These are phyloP conservation scores for Cephus runcator DNA, from an alignment of 2,888 invertebrate species.

Conservation along the genomic window DNA sequence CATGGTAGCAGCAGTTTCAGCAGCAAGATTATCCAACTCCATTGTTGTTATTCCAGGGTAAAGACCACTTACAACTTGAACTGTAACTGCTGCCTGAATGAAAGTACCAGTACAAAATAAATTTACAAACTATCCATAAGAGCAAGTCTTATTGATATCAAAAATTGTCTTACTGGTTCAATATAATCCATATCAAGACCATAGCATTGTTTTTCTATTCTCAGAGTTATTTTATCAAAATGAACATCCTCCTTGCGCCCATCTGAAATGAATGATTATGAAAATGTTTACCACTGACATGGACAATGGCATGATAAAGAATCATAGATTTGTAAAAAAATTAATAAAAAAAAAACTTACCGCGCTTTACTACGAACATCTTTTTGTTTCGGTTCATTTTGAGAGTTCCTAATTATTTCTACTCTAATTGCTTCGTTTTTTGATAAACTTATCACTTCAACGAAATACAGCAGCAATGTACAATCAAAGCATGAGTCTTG, in stretches of 20 bases:
- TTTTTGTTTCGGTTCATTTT: background rate
- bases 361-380: background rate
- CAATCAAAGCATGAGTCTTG: background rate
- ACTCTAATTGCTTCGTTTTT: conserved; percentile 6
- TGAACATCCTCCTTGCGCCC: conserved; percentile 92
- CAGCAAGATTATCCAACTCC: conserved; percentile 96
- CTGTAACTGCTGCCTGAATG: conserved; percentile 79
- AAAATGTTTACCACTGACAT: conserved; percentile 41
- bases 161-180: conserved; percentile 82
- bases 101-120: background rate
- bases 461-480: background rate
- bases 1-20: conserved; percentile 97
- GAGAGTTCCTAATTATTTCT: background rate
- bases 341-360: background rate
- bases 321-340: background rate
- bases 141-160: background rate
- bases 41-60: conserved; percentile 97
- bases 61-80: conserved; percentile 93
- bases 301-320: conserved; percentile 32
- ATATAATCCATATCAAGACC: conserved; percentile 96
- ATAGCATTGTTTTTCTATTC: conserved; percentile 95
- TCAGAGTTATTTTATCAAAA: conserved; percentile 97
- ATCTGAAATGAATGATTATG: conserved; percentile 68
- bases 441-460: background rate
- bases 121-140: background rate